Evolutionary conservation across 2,888 invertebrate species (phyloP).

Genomic region (Acleris cristana): DNA sequence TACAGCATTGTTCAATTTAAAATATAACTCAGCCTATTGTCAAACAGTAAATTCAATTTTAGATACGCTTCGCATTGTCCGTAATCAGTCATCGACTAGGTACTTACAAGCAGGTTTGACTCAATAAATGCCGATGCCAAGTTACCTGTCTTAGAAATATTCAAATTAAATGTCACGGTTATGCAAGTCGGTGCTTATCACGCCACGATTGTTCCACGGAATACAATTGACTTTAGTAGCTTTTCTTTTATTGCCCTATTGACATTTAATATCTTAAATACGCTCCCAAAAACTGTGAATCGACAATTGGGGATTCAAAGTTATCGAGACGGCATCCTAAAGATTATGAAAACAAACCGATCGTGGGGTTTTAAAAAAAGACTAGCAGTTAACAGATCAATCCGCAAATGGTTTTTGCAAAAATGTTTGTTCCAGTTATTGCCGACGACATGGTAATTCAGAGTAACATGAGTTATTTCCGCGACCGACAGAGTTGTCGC

Average conservation of each 20-base stretch:
- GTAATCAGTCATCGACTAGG: conserved; percentile 21
- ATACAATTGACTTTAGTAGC: conserved; percentile 29
- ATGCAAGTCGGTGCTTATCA: conserved; percentile 29
- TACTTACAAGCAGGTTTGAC: conserved; percentile 17
- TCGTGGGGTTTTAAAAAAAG: too few relatives aligned
- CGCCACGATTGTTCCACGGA: conserved; percentile 26
- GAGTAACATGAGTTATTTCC: conserved; percentile 23
- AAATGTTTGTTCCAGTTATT: background rate
- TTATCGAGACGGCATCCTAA: too few relatives aligned
- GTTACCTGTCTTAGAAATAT: conserved; percentile 27
- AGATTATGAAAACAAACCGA: too few relatives aligned
- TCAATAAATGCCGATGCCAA: conserved; percentile 17
- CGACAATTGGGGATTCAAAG: background rate
- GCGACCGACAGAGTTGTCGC: conserved; percentile 24
- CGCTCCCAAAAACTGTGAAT: background rate
- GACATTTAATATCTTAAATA: conserved; percentile 7
- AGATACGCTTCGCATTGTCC: conserved; percentile 14
- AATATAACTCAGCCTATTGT: conserved; percentile 14
- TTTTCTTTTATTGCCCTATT: conserved; percentile 26
- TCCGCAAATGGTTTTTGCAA: too few relatives aligned
- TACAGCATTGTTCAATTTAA: conserved; percentile 4
- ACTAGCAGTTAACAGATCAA: too few relatives aligned
- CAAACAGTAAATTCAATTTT: conserved; percentile 13
- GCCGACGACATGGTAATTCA: background rate
- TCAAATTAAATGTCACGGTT: conserved; percentile 38